Conservation (phyloP, 2,888 invertebrate genomes). For the Meta bourneti region DNA sequence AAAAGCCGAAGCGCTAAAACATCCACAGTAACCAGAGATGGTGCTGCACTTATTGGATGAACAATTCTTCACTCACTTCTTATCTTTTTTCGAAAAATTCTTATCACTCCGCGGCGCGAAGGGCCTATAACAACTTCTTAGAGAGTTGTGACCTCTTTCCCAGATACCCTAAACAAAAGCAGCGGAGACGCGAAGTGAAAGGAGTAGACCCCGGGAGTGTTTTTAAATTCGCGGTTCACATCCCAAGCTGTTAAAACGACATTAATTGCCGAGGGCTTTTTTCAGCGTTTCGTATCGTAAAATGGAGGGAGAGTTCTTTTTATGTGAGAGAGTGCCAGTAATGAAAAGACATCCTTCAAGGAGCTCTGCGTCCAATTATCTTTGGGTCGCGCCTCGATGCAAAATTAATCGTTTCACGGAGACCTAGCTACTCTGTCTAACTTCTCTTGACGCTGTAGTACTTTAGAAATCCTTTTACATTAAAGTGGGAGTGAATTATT, state of each 20-base stretch:
- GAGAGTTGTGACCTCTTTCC: background rate
- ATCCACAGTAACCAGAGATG: constrained; percentile 15
- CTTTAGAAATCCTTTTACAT: too few relatives aligned
- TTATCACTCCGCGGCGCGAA: constrained; percentile 16
- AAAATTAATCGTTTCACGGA: too few relatives aligned
- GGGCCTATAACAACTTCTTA: background rate
- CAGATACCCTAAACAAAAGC: constrained; percentile 1
- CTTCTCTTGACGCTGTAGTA: too few relatives aligned
- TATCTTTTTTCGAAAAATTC: constrained; percentile 28
- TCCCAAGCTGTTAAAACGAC: background rate
- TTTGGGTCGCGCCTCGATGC: too few relatives aligned
- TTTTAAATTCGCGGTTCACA: too few relatives aligned
- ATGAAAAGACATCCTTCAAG: too few relatives aligned
- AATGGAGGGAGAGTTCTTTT: too few relatives aligned
- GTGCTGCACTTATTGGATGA: constrained; percentile 20
- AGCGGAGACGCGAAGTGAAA: background rate
- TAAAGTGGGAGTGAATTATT: too few relatives aligned
- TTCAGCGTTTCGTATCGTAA: background rate
- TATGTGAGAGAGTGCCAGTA: too few relatives aligned
- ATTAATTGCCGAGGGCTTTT: constrained; percentile 2
- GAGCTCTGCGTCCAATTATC: too few relatives aligned
- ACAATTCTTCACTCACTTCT: constrained; percentile 28
- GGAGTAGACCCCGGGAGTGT: background rate
- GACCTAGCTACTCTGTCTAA: too few relatives aligned
- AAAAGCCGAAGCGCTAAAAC: background rate